Evolutionary conservation across 2,113 vertebrate species (phyloP), one percentile per base, ranked within the genome.

Genomic region (Chunga burmeisteri): DNA sequence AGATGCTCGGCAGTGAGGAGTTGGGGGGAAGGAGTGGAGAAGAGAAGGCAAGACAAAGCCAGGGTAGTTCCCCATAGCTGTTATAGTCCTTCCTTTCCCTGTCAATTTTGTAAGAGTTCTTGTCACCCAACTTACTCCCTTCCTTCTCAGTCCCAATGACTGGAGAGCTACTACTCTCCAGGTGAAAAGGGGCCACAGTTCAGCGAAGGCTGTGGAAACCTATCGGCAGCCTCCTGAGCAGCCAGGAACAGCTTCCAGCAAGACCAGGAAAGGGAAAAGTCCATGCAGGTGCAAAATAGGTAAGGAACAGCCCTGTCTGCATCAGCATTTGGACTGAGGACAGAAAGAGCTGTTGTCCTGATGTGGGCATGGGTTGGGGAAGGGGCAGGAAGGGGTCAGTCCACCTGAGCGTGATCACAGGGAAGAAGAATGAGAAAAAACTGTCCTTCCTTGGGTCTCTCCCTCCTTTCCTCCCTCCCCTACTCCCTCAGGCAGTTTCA

Each of bases 401-500:
- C 56, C 81, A 80, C 84, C 3, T 2, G 19, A 82, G 44, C 7
- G 1, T 36, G 53, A n/a, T 42, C 42, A 72, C 19, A 44, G 11
- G 13, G 50, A 86, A n/a, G 52, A 52, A 79, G 38, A 56, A 63
- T 3, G 29, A 79, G 65, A 19, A 78, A 74, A 88, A 90, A 25
- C 72, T 79, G 58, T 56, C 83, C 62, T 68, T 91, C 52, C 65
- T 61, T 22, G 17, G 67, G 62, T 88, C 71, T 81, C 68, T 70
- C 34, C 30, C 55, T 86, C 68, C 78, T 52, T 40, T 42, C 49
- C 49, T 91, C 71, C 72, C 68, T 89, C 67, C 58, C 29, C 50
- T 75, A 9, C 74, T 91, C 89, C 94, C 90, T 79, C 90, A 79
- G 93, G 89, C 93, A 88, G 86, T 77, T 94, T 92, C 81, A 80